These are phyloP conservation scores for Bradypodion ventrale DNA, from an alignment of 2,797 vertebrate species.

Conservation along the genomic window DNA sequence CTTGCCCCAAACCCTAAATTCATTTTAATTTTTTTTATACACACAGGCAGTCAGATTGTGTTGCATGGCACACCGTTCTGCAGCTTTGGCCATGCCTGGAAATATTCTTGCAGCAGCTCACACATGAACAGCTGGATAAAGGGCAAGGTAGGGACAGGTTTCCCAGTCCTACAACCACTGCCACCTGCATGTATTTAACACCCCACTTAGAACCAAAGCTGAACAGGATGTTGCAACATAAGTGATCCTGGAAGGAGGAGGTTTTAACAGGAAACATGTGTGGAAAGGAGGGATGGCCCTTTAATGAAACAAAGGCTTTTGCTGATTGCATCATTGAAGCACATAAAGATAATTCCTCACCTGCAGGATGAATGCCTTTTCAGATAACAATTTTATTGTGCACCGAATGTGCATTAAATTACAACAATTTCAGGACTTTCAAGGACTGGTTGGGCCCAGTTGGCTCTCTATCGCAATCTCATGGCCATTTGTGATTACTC, in stretches of 20 bases:
- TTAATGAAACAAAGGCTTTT: conserved; percentile 18
- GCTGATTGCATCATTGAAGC: not conserved
- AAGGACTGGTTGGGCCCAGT: too few species aligned
- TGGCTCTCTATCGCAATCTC: too few species aligned
- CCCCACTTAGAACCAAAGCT: not conserved
- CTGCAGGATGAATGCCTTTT: not conserved
- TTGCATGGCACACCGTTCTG: too few species aligned
- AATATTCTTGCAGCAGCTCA: not conserved
- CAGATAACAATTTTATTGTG: not conserved
- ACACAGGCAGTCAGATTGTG: too few species aligned
- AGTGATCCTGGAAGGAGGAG: not conserved
- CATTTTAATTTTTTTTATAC: too few species aligned
- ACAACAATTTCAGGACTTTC: too few species aligned
- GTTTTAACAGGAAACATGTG: conserved; percentile 29
- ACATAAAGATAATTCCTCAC: too few species aligned
- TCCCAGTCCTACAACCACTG: not conserved
- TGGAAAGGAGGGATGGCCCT: not conserved
- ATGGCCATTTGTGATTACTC: too few species aligned
- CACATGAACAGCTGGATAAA: not conserved
- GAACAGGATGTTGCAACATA: conserved; percentile 17
- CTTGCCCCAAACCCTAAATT: too few species aligned
- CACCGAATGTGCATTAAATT: not conserved
- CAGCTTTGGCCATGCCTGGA: too few species aligned
- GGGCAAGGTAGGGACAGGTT: not conserved
- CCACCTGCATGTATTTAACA: not conserved